Conservation (phyloP, 2,888 invertebrate genomes). For the Acheta domesticus region DNA sequence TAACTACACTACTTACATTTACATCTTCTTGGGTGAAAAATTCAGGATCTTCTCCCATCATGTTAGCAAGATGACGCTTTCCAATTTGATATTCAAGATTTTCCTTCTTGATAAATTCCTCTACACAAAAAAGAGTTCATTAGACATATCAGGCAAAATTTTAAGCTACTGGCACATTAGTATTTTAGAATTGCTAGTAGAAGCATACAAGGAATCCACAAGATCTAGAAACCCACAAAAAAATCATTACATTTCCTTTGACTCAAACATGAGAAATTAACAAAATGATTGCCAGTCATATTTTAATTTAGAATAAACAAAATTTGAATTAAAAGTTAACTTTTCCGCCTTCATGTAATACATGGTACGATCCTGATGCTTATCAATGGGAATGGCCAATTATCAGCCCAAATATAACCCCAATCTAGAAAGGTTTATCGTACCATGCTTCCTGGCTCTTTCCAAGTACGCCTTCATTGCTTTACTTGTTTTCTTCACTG, state of each 20-base stretch:
- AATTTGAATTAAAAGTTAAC: too few species aligned
- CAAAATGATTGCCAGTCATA: too few species aligned
- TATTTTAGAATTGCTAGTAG: background rate
- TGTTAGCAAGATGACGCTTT: slow-evolving; percentile 93
- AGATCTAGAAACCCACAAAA: too few species aligned
- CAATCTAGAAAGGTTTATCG: slow-evolving; percentile 34
- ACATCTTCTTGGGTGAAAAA: slow-evolving; percentile 83
- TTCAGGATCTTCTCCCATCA: slow-evolving; percentile 95
- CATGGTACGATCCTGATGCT: too few species aligned
- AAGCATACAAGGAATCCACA: background rate
- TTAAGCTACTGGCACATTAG: background rate
- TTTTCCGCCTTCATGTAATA: too few species aligned
- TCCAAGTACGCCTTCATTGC: slow-evolving; percentile 88
- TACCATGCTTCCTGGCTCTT: slow-evolving; percentile 71
- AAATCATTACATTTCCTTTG: too few species aligned
- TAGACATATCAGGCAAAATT: slow-evolving; percentile 20
- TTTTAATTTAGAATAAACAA: too few species aligned
- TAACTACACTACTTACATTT: slow-evolving; percentile 57
- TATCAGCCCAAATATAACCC: too few species aligned
- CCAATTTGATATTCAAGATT: slow-evolving; percentile 82
- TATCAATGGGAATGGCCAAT: too few species aligned
- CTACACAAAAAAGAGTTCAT: slow-evolving; percentile 44
- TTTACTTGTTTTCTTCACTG: slow-evolving; percentile 63
- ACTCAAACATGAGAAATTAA: too few species aligned
- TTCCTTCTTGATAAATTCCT: slow-evolving; percentile 78